These are phyloP conservation scores for Hystrix brachyura DNA, from an alignment of 2,113 vertebrate species.

Conservation along the genomic window DNA sequence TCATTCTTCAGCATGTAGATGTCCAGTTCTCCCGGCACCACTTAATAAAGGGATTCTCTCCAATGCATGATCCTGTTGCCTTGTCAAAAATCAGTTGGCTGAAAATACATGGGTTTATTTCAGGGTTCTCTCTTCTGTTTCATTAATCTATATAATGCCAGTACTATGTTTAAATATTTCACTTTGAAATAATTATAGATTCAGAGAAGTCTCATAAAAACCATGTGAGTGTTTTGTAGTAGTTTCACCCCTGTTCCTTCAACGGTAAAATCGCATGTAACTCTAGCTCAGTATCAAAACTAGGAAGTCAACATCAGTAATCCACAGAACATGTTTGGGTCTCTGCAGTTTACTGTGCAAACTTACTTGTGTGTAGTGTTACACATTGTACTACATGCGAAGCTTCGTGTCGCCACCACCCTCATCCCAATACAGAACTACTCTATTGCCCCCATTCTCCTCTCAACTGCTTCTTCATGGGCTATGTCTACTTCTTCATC, in stretches of 20 bases:
- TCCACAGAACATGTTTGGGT: neutral
- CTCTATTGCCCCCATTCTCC: neutral
- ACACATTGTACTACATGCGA: neutral
- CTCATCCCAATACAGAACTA: neutral
- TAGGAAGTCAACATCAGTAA: neutral
- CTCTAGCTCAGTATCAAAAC: neutral
- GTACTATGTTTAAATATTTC: neutral
- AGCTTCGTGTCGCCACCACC: neutral
- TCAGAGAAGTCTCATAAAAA: neutral
- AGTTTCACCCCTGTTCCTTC: neutral
- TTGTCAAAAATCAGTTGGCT: neutral
- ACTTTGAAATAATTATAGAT: slow-evolving; percentile 9
- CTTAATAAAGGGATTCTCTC: neutral
- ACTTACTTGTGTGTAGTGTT: neutral
- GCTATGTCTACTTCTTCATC: neutral
- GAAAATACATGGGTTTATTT: neutral
- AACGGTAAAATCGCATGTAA: neutral
- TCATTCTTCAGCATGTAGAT: neutral
- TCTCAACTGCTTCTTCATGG: neutral
- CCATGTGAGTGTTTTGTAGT: neutral
- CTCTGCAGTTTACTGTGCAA: neutral
- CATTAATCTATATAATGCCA: neutral
- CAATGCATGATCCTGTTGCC: neutral
- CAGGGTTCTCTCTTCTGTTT: neutral
- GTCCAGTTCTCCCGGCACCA: neutral